A percentile compares a stretch with the other conserved stretches of the same genome.
These are phyloP conservation scores for Erannis defoliaria DNA, from an alignment of 2,888 invertebrate genomes.

Conservation along the genomic window DNA sequence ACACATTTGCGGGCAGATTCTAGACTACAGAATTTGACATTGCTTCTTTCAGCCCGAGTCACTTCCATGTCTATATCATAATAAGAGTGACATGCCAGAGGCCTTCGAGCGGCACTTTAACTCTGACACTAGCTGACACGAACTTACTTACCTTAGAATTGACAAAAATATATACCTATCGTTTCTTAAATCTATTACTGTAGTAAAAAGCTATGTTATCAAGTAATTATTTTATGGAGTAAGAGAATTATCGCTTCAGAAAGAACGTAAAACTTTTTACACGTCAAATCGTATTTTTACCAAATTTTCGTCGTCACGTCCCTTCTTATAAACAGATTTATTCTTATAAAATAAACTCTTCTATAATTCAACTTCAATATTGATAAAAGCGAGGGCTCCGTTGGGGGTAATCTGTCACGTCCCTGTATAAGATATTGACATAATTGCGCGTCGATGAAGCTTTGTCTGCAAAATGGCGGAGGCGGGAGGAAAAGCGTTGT, in stretches of 20 bases:
- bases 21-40: not conserved
- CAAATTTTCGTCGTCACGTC: slow-evolving; percentile 1
- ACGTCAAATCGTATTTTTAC: not conserved
- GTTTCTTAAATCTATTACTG: not conserved
- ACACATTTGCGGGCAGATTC: not conserved
- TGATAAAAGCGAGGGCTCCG: slow-evolving; percentile 37
- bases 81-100: not conserved
- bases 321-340: slow-evolving; percentile 3
- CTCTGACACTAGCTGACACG: no score
- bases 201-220: not conserved
- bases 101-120: no score
- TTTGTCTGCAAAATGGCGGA: slow-evolving; percentile 28
- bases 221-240: not conserved
- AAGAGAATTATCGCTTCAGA: not conserved
- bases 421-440: slow-evolving; percentile 55
- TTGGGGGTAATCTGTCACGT: slow-evolving; percentile 52
- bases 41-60: not conserved
- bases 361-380: slow-evolving; percentile 39
- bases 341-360: slow-evolving; percentile 32
- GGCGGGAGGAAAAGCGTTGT: slow-evolving; percentile 45
- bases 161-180: not conserved
- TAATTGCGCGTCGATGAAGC: slow-evolving; percentile 57
- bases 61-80: not conserved
- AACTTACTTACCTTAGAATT: not conserved
- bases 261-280: slow-evolving; percentile 3